A percentile compares a stretch with the other conserved stretches of the same genome.
Conservation (phyloP, 2,113 vertebrate genomes). For the Lagopus muta region DNA sequence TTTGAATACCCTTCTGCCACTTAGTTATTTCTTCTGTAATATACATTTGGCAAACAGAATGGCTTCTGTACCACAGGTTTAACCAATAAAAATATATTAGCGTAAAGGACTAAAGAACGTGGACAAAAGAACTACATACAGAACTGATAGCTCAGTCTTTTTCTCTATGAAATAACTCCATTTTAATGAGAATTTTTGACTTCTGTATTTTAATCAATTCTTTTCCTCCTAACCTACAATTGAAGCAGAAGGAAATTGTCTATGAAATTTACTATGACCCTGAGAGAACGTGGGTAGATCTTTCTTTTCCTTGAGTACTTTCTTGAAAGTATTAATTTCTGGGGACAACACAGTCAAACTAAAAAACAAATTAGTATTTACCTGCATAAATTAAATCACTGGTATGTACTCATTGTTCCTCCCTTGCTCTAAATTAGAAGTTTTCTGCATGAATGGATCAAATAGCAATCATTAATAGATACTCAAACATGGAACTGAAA, state of each 20-base stretch:
- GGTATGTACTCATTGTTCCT: neutral
- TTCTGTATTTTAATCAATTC: neutral
- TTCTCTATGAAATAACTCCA: neutral
- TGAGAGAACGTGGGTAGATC: constrained; percentile 12
- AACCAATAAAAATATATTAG: neutral
- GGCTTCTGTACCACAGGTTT: neutral
- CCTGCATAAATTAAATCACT: neutral
- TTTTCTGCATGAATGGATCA: constrained; percentile 53
- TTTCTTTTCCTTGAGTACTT: neutral
- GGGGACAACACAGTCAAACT: neutral
- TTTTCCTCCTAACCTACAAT: neutral
- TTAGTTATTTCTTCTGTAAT: neutral
- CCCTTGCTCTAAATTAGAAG: constrained; percentile 37
- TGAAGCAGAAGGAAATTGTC: neutral
- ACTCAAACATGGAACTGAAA: constrained; percentile 52
- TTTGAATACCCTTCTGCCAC: neutral
- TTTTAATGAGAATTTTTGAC: neutral
- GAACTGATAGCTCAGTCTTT: neutral
- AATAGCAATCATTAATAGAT: constrained; percentile 52
- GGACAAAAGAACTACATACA: neutral
- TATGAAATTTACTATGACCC: constrained; percentile 20
- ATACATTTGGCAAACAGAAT: neutral
- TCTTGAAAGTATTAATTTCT: neutral
- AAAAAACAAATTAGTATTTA: neutral
- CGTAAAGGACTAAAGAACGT: neutral